phyloP scores from a whole-genome alignment of 1,140 invertebrate genomes.

The Caenorhabditis brenneri region DNA sequence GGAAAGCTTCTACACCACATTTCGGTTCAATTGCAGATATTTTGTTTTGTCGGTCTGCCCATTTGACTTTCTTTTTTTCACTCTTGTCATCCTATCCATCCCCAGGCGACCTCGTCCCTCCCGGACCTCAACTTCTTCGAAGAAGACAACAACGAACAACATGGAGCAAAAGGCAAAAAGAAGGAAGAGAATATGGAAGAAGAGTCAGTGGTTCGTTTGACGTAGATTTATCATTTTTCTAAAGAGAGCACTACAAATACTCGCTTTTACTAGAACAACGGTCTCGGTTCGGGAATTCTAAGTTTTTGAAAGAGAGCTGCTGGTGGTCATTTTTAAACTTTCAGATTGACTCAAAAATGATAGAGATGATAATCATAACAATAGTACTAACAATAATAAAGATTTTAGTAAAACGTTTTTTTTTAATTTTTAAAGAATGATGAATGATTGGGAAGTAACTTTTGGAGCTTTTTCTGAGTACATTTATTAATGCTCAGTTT shows the following conservation, averaged over 20 bases:
- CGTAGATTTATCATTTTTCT: constrained; percentile 40
- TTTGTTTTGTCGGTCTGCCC: background rate
- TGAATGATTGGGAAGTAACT: too few relatives aligned
- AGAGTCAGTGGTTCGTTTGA: constrained; percentile 25
- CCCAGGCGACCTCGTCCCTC: constrained; percentile 13
- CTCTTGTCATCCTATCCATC: background rate
- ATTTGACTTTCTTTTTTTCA: background rate
- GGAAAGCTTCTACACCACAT: background rate
- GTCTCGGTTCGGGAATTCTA: background rate
- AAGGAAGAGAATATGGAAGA: background rate
- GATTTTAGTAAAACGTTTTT: too few relatives aligned
- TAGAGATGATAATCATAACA: too few relatives aligned
- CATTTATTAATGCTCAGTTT: too few relatives aligned
- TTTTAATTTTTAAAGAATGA: too few relatives aligned
- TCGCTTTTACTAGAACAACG: background rate
- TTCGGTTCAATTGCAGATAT: background rate
- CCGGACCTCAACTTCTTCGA: background rate
- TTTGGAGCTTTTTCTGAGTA: too few relatives aligned
- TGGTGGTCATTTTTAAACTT: too few relatives aligned
- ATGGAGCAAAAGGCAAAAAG: background rate
- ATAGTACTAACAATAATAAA: too few relatives aligned
- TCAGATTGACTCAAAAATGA: too few relatives aligned
- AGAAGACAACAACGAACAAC: background rate
- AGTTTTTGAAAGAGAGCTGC: too few relatives aligned
- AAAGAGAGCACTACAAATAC: background rate